Evolutionary conservation across 2,888 invertebrate genomes (phyloP).

Genomic region (Troides aeacus): DNA sequence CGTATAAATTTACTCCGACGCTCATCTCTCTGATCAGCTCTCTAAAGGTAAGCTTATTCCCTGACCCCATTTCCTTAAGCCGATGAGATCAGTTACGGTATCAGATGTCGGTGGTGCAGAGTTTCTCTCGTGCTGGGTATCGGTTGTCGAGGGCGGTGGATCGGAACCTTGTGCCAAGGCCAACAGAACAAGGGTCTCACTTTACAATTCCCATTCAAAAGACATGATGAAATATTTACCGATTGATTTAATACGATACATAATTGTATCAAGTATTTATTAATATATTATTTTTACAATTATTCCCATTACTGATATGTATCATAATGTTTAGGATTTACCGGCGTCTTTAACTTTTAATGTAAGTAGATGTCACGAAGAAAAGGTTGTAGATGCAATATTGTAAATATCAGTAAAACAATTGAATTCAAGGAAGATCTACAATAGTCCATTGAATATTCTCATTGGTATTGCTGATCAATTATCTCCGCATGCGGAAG

Average conservation of each 20-base stretch:
- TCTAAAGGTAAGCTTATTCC: conserved; percentile 20
- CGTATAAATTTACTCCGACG: not conserved
- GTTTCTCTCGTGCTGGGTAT: conserved; percentile 51
- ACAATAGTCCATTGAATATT: too few species aligned
- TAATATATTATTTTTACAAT: not conserved
- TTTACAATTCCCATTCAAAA: conserved; percentile 24
- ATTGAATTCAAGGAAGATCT: too few species aligned
- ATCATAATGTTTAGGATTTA: too few species aligned
- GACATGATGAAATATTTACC: not conserved
- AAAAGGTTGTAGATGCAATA: too few species aligned
- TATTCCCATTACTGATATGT: not conserved
- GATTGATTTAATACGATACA: not conserved
- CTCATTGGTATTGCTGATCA: too few species aligned
- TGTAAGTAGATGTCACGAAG: too few species aligned
- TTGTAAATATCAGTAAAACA: too few species aligned
- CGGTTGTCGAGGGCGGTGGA: conserved; percentile 48
- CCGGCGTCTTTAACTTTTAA: too few species aligned
- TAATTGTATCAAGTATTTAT: not conserved
- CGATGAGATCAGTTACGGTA: conserved; percentile 43
- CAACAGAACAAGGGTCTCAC: conserved; percentile 39
- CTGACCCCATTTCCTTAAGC: conserved; percentile 36
- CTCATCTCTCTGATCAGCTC: not conserved
- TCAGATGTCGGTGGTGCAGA: conserved; percentile 46
- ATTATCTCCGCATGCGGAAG: too few species aligned
- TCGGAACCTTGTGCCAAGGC: conserved; percentile 64